phyloP scores from a whole-genome alignment of 2,113 vertebrate genomes.

The Muscicapa adusta region DNA sequence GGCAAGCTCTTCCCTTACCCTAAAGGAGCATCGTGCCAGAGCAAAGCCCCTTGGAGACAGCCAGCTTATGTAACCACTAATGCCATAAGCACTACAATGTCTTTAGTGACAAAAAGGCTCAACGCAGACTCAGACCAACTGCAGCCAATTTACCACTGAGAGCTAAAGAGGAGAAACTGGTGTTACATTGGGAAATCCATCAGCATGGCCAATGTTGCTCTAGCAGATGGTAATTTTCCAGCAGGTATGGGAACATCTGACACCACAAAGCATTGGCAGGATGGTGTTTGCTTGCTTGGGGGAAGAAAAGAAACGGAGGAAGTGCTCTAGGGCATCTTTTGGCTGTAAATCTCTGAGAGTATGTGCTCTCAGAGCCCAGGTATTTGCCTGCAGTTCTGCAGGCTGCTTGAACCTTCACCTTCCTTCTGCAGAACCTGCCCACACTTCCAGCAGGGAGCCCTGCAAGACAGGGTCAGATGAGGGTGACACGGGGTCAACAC shows the following conservation, averaged over 20 bases:
- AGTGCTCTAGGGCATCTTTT: neutral
- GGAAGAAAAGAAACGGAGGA: neutral
- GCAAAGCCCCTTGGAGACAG: slow-evolving; percentile 18
- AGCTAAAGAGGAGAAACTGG: neutral
- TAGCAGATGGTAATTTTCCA: neutral
- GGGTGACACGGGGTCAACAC: neutral
- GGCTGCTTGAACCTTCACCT: neutral
- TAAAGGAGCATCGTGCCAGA: slow-evolving; percentile 28
- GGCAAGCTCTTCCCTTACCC: slow-evolving; percentile 3
- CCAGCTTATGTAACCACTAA: slow-evolving; percentile 41
- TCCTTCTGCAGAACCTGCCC: neutral
- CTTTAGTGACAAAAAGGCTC: slow-evolving; percentile 54
- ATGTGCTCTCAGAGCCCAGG: accelerated
- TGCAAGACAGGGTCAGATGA: neutral
- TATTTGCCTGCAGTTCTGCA: neutral
- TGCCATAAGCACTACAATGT: slow-evolving; percentile 38
- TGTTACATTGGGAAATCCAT: neutral
- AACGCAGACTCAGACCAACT: neutral
- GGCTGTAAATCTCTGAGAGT: accelerated
- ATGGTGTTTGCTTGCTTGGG: neutral
- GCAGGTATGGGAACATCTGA: neutral
- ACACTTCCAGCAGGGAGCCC: neutral
- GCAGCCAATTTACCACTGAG: neutral
- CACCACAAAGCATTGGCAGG: neutral
- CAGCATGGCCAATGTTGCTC: neutral